Percentiles rank a stretch among this genome's conserved stretches.
Evolutionary conservation across 2,888 invertebrate genomes (phyloP).

Genomic region (Phania funesta): DNA sequence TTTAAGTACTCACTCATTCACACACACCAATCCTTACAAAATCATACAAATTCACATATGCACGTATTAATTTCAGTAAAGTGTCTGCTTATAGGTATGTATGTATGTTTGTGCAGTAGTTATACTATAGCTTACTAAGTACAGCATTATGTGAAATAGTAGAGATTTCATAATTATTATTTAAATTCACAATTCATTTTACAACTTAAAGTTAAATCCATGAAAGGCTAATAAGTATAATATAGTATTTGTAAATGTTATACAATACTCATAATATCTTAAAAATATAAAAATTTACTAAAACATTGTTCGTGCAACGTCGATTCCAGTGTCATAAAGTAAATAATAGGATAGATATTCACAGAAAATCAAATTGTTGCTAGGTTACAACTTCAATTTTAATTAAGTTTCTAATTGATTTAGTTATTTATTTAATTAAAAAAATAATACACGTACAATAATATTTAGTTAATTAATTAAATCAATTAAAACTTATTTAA

Average conservation of each 20-base stretch:
- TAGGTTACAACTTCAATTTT: too few relatives aligned
- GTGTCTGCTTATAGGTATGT: not conserved
- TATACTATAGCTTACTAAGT: too few relatives aligned
- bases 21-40: conserved; percentile 9
- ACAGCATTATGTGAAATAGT: not conserved
- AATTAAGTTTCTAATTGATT: too few relatives aligned
- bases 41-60: not conserved
- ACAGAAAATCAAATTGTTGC: too few relatives aligned
- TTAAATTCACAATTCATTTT: conserved; percentile 43
- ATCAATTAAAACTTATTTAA: too few relatives aligned
- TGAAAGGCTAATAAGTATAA: conserved; percentile 28
- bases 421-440: too few relatives aligned
- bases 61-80: not conserved
- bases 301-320: too few relatives aligned
- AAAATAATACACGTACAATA: too few relatives aligned
- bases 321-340: too few relatives aligned
- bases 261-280: not conserved
- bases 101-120: not conserved
- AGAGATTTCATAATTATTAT: conserved; percentile 38
- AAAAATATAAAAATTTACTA: too few relatives aligned
- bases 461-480: too few relatives aligned
- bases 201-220: conserved; percentile 25
- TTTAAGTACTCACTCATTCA: conserved; percentile 2
- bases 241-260: conserved; percentile 4
- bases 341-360: too few relatives aligned